These are phyloP conservation scores for Cryptotis parvus DNA, from an alignment of 2,113 vertebrate species.

Conservation along the genomic window DNA sequence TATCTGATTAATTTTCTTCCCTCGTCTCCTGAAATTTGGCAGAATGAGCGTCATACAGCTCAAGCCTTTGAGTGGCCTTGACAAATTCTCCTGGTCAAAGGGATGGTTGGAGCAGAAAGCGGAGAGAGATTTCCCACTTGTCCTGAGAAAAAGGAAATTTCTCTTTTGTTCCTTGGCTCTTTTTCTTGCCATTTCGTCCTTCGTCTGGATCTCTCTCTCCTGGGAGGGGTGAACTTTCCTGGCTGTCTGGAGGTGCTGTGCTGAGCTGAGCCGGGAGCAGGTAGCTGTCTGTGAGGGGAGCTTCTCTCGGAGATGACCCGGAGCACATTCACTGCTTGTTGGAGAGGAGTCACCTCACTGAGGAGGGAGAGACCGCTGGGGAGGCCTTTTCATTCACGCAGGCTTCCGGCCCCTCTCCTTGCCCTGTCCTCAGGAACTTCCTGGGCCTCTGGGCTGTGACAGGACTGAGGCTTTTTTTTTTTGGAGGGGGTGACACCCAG, in stretches of 20 bases:
- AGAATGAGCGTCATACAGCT: background rate
- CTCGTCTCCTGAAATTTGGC: constrained; percentile 47
- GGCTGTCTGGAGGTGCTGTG: background rate
- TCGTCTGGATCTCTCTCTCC: background rate
- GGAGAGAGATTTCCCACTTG: background rate
- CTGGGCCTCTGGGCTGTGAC: background rate
- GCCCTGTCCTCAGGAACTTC: background rate
- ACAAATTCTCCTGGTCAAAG: constrained; percentile 4
- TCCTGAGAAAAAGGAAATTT: background rate
- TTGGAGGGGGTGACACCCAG: too few species aligned
- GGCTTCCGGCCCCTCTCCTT: background rate
- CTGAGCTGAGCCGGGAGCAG: background rate
- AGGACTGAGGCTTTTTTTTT: background rate
- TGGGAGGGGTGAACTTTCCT: background rate
- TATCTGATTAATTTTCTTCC: background rate
- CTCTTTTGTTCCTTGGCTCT: constrained; percentile 20
- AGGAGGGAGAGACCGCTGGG: background rate
- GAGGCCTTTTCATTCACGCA: background rate
- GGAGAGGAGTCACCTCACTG: too few species aligned
- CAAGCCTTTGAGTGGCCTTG: background rate
- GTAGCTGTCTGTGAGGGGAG: background rate
- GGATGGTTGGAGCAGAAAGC: background rate
- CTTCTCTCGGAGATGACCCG: background rate
- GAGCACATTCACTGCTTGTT: too few species aligned
- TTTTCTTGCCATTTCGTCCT: background rate